Evolutionary conservation across 2,113 vertebrate genomes (phyloP).

Genomic region (Tachysurus fulvidraco): DNA sequence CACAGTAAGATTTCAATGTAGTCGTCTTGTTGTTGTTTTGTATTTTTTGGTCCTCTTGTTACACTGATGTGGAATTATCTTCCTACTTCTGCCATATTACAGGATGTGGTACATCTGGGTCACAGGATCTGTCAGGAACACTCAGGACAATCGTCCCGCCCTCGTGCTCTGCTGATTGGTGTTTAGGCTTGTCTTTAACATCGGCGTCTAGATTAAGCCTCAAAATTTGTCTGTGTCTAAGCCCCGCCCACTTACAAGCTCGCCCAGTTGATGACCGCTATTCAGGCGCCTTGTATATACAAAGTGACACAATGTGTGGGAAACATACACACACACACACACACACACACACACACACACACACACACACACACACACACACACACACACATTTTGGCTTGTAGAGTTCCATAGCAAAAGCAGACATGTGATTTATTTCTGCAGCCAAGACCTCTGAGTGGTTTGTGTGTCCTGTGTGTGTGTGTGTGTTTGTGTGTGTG

Average conservation of each 20-base stretch:
- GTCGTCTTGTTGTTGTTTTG: too few relatives aligned
- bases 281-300: background rate
- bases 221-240: background rate
- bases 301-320: background rate
- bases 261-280: background rate
- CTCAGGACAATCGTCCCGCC: too few relatives aligned
- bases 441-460: conserved; percentile 17
- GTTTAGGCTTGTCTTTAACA: background rate
- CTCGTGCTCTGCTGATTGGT: too few relatives aligned
- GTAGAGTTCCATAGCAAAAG: background rate
- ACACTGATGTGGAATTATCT: too few relatives aligned
- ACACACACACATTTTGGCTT: conserved; percentile 6
- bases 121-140: too few relatives aligned
- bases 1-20: too few relatives aligned
- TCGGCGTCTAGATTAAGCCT: too few relatives aligned
- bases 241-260: background rate
- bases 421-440: conserved; percentile 16
- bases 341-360: background rate
- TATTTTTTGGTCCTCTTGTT: too few relatives aligned
- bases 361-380: conserved; percentile 16
- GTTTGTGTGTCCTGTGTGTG: conserved; percentile 30
- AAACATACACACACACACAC: background rate
- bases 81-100: too few relatives aligned
- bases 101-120: too few relatives aligned
- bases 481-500: conserved; percentile 43